Conservation (phyloP, 1,140 invertebrate species). For the Callitettix versicolor region DNA sequence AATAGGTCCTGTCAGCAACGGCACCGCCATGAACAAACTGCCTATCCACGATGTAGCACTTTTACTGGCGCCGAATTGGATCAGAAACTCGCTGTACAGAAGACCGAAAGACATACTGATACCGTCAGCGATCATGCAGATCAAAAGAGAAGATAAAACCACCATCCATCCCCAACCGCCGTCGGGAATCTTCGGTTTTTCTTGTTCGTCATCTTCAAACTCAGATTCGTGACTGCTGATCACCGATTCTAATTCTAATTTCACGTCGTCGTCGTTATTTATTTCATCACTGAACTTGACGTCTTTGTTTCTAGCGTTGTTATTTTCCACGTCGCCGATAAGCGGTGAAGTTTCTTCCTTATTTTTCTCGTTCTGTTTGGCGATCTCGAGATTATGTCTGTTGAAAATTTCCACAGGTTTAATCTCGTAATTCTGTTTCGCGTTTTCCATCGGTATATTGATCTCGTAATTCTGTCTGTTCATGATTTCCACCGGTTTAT, state of each 20-base stretch:
- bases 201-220: conserved; percentile 11
- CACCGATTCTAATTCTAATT: conserved; percentile 16
- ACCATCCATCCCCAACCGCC: conserved; percentile 83
- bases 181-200: conserved; percentile 45
- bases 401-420: no score
- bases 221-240: conserved; percentile 30
- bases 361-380: conserved; percentile 26
- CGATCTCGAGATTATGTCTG: conserved; percentile 27
- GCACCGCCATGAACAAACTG: conserved; percentile 78
- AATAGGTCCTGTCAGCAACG: conserved; percentile 72
- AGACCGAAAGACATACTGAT: conserved; percentile 88
- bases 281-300: conserved; percentile 5
- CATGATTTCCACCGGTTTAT: no score
- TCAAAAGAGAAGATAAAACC: conserved; percentile 68
- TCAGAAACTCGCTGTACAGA: conserved; percentile 78
- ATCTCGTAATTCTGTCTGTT: no score
- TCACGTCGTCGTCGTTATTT: conserved; percentile 14
- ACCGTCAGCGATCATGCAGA: conserved; percentile 88
- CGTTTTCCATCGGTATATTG: no score
- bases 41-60: conserved; percentile 81
- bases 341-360: conserved; percentile 24
- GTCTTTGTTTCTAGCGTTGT: conserved; percentile 8
- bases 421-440: no score
- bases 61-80: conserved; percentile 70
- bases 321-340: conserved; percentile 27